Conservation (phyloP, 92 coral and sea anemone genomes). For the Micromussa lordhowensis region DNA sequence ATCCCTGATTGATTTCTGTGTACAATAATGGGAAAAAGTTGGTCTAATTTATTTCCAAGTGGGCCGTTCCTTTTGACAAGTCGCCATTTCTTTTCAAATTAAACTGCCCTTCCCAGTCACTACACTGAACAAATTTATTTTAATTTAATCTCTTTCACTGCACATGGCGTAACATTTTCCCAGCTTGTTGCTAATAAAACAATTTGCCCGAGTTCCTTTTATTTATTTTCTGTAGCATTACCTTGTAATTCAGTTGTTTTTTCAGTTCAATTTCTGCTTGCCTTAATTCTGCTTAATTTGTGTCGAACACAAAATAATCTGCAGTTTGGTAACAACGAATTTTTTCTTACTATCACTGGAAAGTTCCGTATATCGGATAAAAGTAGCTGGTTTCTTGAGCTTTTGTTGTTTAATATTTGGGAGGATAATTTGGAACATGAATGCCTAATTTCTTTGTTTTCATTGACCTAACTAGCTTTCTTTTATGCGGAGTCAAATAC, state of each 20-base stretch:
- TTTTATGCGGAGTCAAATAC: conserved; percentile 1
- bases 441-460: neutral
- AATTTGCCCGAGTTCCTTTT: neutral
- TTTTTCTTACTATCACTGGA: neutral
- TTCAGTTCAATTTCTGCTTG: conserved; percentile 1
- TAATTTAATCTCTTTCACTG: neutral
- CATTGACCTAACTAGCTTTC: neutral
- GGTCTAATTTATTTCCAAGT: no score
- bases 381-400: neutral
- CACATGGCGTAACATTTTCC: neutral
- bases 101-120: neutral
- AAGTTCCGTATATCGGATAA: neutral
- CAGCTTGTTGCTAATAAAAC: conserved; percentile 12
- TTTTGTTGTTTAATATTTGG: neutral
- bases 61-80: neutral
- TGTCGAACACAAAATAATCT: neutral
- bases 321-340: neutral
- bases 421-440: neutral
- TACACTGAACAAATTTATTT: no score
- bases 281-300: neutral
- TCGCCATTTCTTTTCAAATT: neutral
- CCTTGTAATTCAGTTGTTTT: neutral
- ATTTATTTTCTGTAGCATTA: neutral
- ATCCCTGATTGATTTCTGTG: no score
- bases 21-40: no score